Percentiles rank a stretch among this genome's conserved stretches.
Conservation (phyloP, 2,113 vertebrate species). For the Asarcornis scutulata region DNA sequence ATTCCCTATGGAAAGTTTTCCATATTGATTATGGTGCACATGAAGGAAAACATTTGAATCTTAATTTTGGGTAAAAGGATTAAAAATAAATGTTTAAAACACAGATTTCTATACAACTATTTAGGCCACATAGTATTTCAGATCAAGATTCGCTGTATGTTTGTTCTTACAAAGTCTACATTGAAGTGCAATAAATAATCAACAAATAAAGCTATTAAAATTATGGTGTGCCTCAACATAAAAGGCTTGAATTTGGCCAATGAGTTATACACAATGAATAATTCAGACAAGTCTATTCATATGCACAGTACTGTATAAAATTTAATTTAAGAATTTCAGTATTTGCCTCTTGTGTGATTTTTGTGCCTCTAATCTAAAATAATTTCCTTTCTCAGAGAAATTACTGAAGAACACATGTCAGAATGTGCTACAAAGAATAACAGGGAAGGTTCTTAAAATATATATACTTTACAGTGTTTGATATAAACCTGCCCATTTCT, state of each 20-base stretch:
- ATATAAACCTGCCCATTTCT: conserved; percentile 28
- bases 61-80: not conserved
- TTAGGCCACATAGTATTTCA: not conserved
- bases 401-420: not conserved
- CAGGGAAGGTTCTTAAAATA: not conserved
- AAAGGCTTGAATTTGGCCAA: conserved; percentile 23
- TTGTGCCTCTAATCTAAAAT: conserved; percentile 33
- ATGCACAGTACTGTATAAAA: conserved; percentile 2
- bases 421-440: conserved; percentile 12
- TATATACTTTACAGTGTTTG: conserved; percentile 22
- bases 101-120: not conserved
- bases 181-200: not conserved
- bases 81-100: not conserved
- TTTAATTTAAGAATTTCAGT: conserved; percentile 51
- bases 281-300: conserved; percentile 16
- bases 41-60: not conserved
- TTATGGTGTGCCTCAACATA: not conserved
- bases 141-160: not conserved
- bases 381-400: conserved; percentile 34
- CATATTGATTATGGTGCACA: not conserved
- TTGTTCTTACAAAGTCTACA: not conserved
- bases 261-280: conserved; percentile 35
- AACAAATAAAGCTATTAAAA: conserved; percentile 18
- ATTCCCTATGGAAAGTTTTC: not conserved
- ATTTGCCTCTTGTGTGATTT: conserved; percentile 32